Base-by-base conservation (phyloP, 2,888 invertebrate species). In the Pediacus dermestoides region DNA sequence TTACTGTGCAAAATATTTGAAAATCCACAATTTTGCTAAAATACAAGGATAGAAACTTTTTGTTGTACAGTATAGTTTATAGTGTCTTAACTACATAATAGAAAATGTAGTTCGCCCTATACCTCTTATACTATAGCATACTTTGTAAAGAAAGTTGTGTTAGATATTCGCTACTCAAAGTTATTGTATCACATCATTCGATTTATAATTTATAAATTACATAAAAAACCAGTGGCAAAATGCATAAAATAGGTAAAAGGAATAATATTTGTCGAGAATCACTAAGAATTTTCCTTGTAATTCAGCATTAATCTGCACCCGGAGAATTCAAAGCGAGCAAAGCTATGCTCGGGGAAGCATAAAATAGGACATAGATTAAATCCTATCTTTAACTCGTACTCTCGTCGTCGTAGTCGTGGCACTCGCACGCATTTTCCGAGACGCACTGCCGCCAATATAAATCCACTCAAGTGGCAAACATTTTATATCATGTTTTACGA, bases 361-460 rank as follows among this genome's bases (percentile, higher is more conserved):
- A 68, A 72, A 73, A 72, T 72, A 68, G 72, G 68, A 73, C 73
- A 72, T 70, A 73, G 73, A 74, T 74, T 74, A 73, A 73, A 73
- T 73, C 70, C 72, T 67, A 70, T 71, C 69, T 67, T 65, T 44
- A 44, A 47, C 44, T 43, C 37, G 39, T 32, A 36, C 41, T 49
- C 44, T 9, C 4, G 14, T 14, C 11, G 9, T 23, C 23, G 42
- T 43, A 21, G 43, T 28, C 39, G 39, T 48, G 41, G 48, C 41
- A 46, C 50, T 53, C 48, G 52, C 57, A 57, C 55, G 53, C 55
- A 50, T 52, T 38, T 38, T n/a, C 47, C 27, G 25, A 50, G 42
- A 44, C 46, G 41, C 42, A 44, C 28, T 30, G 34, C 39, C 36
- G 39, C 38, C 34, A 39, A 43, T 44, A 43, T 48, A 36, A 43